Evolutionary conservation across 2,888 invertebrate species (phyloP).

Genomic region (Anticlea derivata): DNA sequence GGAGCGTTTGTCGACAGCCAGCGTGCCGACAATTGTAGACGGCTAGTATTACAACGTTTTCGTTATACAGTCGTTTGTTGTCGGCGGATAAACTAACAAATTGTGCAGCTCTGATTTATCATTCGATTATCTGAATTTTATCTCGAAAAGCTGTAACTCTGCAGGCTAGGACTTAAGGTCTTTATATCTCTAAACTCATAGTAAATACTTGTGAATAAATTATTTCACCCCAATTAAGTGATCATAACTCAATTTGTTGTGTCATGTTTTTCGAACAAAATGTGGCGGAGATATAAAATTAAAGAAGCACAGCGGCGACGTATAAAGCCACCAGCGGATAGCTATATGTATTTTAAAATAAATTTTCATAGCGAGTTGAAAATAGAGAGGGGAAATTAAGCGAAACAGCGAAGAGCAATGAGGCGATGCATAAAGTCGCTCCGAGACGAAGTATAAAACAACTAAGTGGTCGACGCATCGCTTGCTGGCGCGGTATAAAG

Average conservation of each 20-base stretch:
- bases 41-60: slow-evolving; percentile 58
- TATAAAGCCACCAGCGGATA: slow-evolving; percentile 50
- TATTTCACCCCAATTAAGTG: too few species aligned
- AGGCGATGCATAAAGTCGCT: slow-evolving; percentile 79
- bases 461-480: slow-evolving; percentile 80
- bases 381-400: slow-evolving; percentile 78
- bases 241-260: neutral
- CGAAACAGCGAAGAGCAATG: slow-evolving; percentile 80
- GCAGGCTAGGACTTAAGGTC: neutral
- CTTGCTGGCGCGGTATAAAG: slow-evolving; percentile 70
- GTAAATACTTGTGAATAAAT: too few species aligned
- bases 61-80: slow-evolving; percentile 49
- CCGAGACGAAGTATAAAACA: slow-evolving; percentile 80
- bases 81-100: slow-evolving; percentile 51
- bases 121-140: slow-evolving; percentile 20
- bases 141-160: slow-evolving; percentile 11
- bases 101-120: slow-evolving; percentile 42
- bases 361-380: slow-evolving; percentile 79
- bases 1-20: slow-evolving; percentile 62
- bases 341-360: slow-evolving; percentile 56
- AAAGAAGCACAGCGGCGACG: slow-evolving; percentile 35
- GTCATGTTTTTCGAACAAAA: slow-evolving; percentile 15
- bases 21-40: slow-evolving; percentile 50
- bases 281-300: slow-evolving; percentile 17
- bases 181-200: neutral